Base-by-base conservation (phyloP, 92 coral and sea anemone genomes). In the Zoanthus sansibaricus region DNA sequence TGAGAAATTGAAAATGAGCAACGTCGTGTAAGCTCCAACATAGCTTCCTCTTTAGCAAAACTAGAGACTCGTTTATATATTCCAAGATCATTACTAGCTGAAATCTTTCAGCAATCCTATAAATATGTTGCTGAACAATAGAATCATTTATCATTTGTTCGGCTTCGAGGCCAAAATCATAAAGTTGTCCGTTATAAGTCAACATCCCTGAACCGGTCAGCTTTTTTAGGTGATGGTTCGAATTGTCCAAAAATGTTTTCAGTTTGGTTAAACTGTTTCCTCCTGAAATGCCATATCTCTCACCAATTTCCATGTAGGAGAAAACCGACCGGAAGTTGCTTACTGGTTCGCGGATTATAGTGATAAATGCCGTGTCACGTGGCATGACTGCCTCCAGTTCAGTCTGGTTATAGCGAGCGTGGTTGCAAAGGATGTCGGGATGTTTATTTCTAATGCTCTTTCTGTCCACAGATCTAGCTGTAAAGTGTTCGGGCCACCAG, bases 401-500 rank as follows among this genome's bases (percentile, higher is more conserved):
- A 18, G 15, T 64, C 61, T 48, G 45, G 25, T 80, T 54, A 42
- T 64, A 80, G 59, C 85, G 85, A 12, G 85, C 85, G 15, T 80
- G 85, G 44, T 80, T 80, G 62, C 85, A 80, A 66, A 80, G 85
- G 10, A 66, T 80, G 56, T 80, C 85, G 62, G 85, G 85, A 44
- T 44, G 15, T 14, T 31, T 30, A 6, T 80, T 66, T 47, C 21
- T 64, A 8, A 66, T 64, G 59, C 85, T 80, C 56, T 30, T 21
- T 46, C 85, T 44, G 62, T 80, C 85, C 44, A 80, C 85, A 10
- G 85, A 80, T 20, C 32, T 45, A 17, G 16, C 48, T 48, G 85
- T 44, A 45, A 80, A 80, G 16, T 62, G 44, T 13, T 66, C 45
- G 9, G 85, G 85, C 85, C 85, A 80, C 85, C 75, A 66, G 59